Percentiles rank a stretch among this genome's conserved stretches.
Conservation (phyloP, 2,797 vertebrate genomes). For the Sphaeramia orbicularis region DNA sequence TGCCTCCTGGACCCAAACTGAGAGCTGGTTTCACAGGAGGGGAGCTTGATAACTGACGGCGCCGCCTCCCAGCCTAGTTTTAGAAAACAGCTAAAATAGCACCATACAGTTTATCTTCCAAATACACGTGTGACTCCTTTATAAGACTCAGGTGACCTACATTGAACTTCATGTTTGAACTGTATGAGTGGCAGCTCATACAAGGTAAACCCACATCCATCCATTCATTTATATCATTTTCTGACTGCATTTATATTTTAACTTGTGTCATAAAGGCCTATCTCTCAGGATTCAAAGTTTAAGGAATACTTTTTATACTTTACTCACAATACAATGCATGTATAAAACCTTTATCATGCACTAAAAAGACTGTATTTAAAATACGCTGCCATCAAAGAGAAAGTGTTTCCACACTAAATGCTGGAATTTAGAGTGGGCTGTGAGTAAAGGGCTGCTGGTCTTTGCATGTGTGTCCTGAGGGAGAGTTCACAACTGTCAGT, state of each 20-base stretch:
- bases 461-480: slow-evolving; percentile 36
- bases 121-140: too few species aligned
- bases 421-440: slow-evolving; percentile 1
- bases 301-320: background rate
- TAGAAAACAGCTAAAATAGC: too few species aligned
- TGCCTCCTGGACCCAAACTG: too few species aligned
- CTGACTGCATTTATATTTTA: background rate
- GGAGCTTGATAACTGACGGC: too few species aligned
- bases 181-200: background rate
- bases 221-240: background rate
- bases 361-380: background rate
- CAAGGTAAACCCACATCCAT: background rate
- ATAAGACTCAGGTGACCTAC: background rate
- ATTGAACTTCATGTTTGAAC: background rate
- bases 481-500: slow-evolving; percentile 71
- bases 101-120: too few species aligned
- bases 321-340: too few species aligned
- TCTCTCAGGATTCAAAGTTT: background rate
- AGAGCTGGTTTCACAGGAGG: too few species aligned
- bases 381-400: background rate
- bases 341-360: slow-evolving; percentile 8
- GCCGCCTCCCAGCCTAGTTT: too few species aligned
- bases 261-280: background rate
- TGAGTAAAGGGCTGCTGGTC: slow-evolving; percentile 23
- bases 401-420: background rate